A percentile compares a stretch with the other conserved stretches of the same genome.
Evolutionary conservation across 2,797 vertebrate genomes (phyloP).

Genomic region (Onychomys leucogaster): DNA sequence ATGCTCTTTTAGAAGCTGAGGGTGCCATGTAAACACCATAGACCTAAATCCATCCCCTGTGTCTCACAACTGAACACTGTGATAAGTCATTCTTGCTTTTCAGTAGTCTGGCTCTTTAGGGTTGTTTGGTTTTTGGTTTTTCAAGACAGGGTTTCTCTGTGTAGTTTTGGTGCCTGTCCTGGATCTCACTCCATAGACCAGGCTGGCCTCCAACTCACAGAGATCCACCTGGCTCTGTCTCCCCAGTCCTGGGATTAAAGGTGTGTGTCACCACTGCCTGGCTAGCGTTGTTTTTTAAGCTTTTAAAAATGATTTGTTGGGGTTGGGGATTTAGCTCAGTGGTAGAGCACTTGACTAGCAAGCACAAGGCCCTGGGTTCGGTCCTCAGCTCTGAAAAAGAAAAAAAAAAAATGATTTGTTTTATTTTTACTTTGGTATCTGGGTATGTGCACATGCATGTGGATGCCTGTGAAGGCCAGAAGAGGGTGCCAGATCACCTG

Average conservation of each 20-base stretch:
- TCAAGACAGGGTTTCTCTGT: background rate
- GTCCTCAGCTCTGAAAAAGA: too few relatives aligned
- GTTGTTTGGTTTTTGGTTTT: background rate
- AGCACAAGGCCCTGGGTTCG: too few relatives aligned
- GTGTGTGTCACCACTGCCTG: too few relatives aligned
- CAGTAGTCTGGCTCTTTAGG: background rate
- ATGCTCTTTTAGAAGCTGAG: background rate
- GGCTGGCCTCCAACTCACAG: too few relatives aligned
- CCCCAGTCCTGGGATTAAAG: too few relatives aligned
- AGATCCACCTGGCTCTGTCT: too few relatives aligned
- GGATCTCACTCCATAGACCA: too few relatives aligned
- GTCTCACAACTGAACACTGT: background rate
- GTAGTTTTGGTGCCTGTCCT: too few relatives aligned
- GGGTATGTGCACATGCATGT: background rate
- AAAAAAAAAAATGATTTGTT: background rate
- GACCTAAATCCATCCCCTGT: background rate
- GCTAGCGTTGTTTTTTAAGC: background rate
- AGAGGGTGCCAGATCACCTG: background rate
- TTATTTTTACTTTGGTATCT: background rate
- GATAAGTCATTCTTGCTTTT: background rate
- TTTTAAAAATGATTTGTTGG: background rate
- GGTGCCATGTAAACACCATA: background rate
- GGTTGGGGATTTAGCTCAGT: too few relatives aligned
- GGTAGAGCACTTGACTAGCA: too few relatives aligned
- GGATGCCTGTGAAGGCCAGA: background rate